phyloP scores from a whole-genome alignment of 2,797 vertebrate species.

The Ciconia nigra region DNA sequence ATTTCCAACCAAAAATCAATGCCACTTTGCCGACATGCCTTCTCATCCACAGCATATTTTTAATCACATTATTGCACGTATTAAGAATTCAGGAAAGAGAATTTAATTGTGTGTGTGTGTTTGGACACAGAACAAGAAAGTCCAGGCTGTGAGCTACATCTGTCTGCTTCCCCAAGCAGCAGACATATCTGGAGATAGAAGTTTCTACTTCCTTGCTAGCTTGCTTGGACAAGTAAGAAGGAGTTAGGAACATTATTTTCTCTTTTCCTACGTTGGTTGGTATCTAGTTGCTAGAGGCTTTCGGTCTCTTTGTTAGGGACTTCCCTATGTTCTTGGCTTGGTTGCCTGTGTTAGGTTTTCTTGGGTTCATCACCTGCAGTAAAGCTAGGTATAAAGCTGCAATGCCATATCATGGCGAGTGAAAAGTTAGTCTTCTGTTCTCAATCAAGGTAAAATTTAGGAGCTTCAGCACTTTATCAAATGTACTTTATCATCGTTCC shows the following conservation, averaged over 20 bases:
- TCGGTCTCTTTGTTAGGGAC: neutral
- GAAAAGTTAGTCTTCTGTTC: neutral
- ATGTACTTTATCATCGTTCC: neutral
- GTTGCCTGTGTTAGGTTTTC: neutral
- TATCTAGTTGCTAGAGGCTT: neutral
- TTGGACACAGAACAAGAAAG: neutral
- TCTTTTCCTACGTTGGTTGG: neutral
- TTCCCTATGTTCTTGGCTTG: neutral
- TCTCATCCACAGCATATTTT: neutral
- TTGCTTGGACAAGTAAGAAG: neutral
- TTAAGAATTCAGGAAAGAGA: neutral
- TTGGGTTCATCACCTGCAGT: neutral
- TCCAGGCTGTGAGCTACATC: neutral
- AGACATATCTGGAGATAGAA: neutral
- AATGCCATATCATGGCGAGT: neutral
- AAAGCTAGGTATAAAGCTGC: neutral
- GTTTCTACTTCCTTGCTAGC: neutral
- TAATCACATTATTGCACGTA: neutral
- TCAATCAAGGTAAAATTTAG: neutral
- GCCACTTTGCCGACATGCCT: neutral
- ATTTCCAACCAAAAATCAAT: neutral
- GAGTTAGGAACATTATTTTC: neutral
- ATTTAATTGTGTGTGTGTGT: neutral
- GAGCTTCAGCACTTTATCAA: neutral
- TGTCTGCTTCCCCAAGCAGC: fast-evolving